A percentile compares a stretch with the other conserved stretches of the same genome.
phyloP scores from a whole-genome alignment of 2,113 vertebrate genomes.

The Cinclus mexicanus region DNA sequence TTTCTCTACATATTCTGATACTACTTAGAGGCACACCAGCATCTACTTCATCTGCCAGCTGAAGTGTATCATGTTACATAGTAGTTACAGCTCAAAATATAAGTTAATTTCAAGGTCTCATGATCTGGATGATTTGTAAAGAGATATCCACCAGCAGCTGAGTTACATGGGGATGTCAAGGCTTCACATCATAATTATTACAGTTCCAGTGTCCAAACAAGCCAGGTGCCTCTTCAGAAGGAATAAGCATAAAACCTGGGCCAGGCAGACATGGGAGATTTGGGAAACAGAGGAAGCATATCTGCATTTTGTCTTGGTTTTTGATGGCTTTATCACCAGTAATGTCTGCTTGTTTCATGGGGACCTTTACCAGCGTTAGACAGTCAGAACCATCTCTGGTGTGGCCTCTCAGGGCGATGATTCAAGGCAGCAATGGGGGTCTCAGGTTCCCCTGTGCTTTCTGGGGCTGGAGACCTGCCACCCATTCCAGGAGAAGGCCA shows the following conservation, averaged over 20 bases:
- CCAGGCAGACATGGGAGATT: background rate
- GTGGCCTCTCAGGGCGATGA: background rate
- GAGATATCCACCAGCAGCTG: background rate
- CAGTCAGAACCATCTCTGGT: background rate
- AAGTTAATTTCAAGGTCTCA: slow-evolving; percentile 25
- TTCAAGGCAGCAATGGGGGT: background rate
- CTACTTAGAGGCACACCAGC: background rate
- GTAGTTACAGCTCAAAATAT: background rate
- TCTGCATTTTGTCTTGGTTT: background rate
- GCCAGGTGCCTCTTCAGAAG: background rate
- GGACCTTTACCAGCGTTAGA: background rate
- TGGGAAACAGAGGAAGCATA: background rate
- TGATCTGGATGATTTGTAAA: slow-evolving; percentile 22
- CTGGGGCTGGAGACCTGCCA: background rate
- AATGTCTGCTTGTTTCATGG: fast-evolving
- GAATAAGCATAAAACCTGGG: background rate
- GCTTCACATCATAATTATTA: background rate
- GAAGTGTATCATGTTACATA: background rate
- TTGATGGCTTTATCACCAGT: background rate
- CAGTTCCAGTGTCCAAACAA: background rate
- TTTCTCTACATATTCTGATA: background rate
- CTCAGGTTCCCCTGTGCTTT: background rate
- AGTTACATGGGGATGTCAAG: background rate
- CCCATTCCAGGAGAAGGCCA: background rate
- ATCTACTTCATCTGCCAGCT: slow-evolving; percentile 9